These are phyloP conservation scores for Encarsia formosa DNA, from an alignment of 2,888 invertebrate species.

Conservation along the genomic window DNA sequence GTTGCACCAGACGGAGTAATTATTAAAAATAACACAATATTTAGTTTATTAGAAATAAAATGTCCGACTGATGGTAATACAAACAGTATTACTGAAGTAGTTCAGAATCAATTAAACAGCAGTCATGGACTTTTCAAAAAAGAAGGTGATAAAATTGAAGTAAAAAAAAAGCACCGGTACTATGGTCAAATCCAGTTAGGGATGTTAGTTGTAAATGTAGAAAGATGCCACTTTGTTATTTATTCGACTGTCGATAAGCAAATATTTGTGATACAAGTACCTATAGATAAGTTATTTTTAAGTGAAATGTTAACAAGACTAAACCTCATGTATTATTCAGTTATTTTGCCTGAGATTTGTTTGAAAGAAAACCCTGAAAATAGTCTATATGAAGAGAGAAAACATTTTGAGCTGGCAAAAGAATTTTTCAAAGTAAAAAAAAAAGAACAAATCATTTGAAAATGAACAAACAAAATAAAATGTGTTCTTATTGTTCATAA, in stretches of 20 bases:
- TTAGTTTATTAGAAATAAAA: not conserved
- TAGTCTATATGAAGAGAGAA: not conserved
- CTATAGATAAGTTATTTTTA: not conserved
- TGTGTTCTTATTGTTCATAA: too few species aligned
- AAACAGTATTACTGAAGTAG: not conserved
- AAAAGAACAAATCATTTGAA: too few species aligned
- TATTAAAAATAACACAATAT: not conserved
- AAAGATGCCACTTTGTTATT: not conserved
- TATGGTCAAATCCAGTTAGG: conserved; percentile 1
- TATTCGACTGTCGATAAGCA: not conserved
- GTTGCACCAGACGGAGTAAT: not conserved
- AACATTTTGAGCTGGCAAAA: not conserved
- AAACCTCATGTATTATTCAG: not conserved
- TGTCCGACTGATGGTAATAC: not conserved
- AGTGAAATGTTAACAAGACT: not conserved
- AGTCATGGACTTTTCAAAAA: not conserved
- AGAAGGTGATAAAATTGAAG: not conserved
- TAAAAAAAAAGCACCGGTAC: not conserved
- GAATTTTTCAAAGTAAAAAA: too few species aligned
- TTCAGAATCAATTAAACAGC: not conserved
- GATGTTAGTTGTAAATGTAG: not conserved
- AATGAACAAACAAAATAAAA: too few species aligned
- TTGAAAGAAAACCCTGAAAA: not conserved
- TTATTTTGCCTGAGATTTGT: not conserved
- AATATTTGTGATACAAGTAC: not conserved